Evolutionary conservation across 2,113 vertebrate genomes (phyloP).

Genomic region (Edolisoma coerulescens): DNA sequence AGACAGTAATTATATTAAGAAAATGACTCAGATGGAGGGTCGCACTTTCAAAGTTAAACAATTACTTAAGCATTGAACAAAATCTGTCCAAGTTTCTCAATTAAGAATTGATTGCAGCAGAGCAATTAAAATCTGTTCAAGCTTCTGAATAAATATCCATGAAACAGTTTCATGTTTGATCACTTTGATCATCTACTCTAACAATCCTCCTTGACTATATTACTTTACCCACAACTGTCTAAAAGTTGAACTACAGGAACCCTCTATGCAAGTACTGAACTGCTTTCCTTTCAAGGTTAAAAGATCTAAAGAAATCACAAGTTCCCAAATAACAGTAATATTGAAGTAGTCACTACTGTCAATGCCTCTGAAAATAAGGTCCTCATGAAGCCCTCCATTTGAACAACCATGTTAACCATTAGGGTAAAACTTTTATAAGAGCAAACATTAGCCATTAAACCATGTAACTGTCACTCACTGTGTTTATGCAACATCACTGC

Average conservation of each 20-base stretch:
- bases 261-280: not conserved
- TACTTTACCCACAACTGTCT: not conserved
- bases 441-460: not conserved
- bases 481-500: not conserved
- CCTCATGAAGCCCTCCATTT: not conserved
- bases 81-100: not conserved
- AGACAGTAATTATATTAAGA: not conserved
- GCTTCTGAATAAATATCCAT: not conserved
- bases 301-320: not conserved
- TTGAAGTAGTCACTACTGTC: not conserved
- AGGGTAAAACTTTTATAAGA: not conserved
- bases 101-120: not conserved
- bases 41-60: not conserved
- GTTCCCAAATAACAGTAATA: not conserved
- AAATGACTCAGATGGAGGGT: not conserved
- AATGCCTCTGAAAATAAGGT: not conserved
- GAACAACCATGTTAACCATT: not conserved
- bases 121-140: not conserved
- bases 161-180: not conserved
- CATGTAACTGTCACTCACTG: not conserved
- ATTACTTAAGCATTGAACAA: not conserved
- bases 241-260: not conserved
- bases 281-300: not conserved
- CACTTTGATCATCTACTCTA: not conserved
- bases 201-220: not conserved